Conservation (phyloP, 2,797 vertebrate genomes). For the Platalea minor region DNA sequence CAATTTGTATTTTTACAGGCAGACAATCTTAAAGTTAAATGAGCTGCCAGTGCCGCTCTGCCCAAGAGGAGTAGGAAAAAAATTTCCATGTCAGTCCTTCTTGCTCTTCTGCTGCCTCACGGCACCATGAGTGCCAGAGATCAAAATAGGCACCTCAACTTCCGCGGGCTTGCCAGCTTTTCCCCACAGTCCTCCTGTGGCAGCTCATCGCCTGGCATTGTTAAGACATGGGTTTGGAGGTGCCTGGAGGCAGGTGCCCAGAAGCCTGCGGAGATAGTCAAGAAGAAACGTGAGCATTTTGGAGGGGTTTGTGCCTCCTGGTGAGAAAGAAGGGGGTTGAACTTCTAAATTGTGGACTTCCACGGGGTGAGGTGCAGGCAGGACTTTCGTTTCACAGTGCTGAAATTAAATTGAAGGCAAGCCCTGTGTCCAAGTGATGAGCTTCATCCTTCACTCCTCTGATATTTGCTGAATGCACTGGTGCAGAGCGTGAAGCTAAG, state of each 20-base stretch:
- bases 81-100: neutral
- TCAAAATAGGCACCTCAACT: neutral
- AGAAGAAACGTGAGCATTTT: neutral
- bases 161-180: neutral
- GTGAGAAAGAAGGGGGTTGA: neutral
- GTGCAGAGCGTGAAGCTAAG: neutral
- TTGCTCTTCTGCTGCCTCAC: neutral
- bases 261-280: neutral
- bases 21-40: conserved; percentile 23
- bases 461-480: neutral
- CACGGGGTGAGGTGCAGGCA: neutral
- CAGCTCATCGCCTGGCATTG: neutral
- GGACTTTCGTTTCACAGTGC: neutral
- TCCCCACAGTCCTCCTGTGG: neutral
- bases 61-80: neutral
- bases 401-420: neutral
- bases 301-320: neutral
- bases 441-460: neutral
- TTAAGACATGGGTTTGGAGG: neutral
- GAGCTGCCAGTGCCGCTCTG: neutral
- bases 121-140: neutral
- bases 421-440: fast-evolving
- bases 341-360: neutral
- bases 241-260: neutral
- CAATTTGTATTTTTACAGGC: conserved; percentile 2